Evolutionary conservation across 1,140 invertebrate species (phyloP).

Genomic region (Drosophila willistoni): DNA sequence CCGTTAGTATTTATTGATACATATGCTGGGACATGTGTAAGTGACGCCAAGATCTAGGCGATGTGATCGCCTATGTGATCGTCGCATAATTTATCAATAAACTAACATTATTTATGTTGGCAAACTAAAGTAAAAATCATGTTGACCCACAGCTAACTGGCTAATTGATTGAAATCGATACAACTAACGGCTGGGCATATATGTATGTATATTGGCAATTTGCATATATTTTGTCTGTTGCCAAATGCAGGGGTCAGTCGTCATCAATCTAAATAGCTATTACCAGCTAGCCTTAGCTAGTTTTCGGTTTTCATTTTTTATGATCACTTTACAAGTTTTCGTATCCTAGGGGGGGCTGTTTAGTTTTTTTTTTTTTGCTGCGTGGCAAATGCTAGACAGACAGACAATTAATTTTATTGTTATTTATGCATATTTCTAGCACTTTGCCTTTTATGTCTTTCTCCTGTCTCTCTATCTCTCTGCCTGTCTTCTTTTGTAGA

Average conservation of each 20-base stretch:
- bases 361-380: slow-evolving; percentile 28
- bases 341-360: slow-evolving; percentile 25
- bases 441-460: slow-evolving; percentile 1
- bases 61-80: slow-evolving; percentile 42
- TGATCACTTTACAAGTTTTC: slow-evolving; percentile 50
- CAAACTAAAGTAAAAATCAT: slow-evolving; percentile 27
- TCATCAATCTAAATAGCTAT: slow-evolving; percentile 64
- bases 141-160: slow-evolving; percentile 61
- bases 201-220: slow-evolving; percentile 22
- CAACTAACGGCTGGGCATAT: slow-evolving; percentile 24
- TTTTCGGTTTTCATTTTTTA: slow-evolving; percentile 49
- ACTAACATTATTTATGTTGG: slow-evolving; percentile 60
- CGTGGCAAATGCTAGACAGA: slow-evolving; percentile 65
- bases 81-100: slow-evolving; percentile 76
- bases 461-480: neutral
- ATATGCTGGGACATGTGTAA: slow-evolving; percentile 69
- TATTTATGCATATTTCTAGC: slow-evolving; percentile 56
- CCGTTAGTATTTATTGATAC: slow-evolving; percentile 76
- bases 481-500: no score
- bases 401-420: slow-evolving; percentile 70
- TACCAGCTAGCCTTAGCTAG: slow-evolving; percentile 22
- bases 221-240: slow-evolving; percentile 14
- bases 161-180: slow-evolving; percentile 66
- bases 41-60: slow-evolving; percentile 60
- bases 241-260: slow-evolving; percentile 37